Evolutionary conservation across 2,888 invertebrate genomes (phyloP), one percentile per base, ranked within the genome.

Genomic region (Ptychoptera contaminata): DNA sequence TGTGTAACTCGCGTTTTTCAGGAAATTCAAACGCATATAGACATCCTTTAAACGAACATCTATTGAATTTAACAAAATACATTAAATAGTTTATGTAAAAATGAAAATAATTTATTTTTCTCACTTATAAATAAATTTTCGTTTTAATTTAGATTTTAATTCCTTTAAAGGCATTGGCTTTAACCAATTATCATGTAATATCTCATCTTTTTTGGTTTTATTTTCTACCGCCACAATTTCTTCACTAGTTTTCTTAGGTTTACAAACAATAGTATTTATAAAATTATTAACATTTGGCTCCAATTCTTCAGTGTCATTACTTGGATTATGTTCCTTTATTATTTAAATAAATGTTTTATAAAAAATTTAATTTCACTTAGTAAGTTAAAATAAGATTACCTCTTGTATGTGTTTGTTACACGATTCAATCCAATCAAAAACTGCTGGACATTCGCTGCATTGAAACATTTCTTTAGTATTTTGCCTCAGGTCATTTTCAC

Each of bases 1-100:
- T 60, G 51, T 77, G 77, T 35, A 67, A 57, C 16, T 65, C 58
- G 53, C 70, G 60, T 43, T 64, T 60, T 1, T 63, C 61, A 1
- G 56, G 53, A 7, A 58, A 59, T 47, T 69, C 63, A 52, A 79
- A 76, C 53, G 72, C 69, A 45, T 71, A 68, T 5, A 61, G 57
- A 53, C 79, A 79, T 23, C 69, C 67, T 45, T 64, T 63, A 23
- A 70, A 58, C 2, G 67, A 58, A 55, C 77, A 78, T 48, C 74
- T 75, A 50, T 11, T 16, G 12, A 31, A 9, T 31, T 31, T 8
- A 32, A 30, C 3, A 38, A 38, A 29, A 12, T 10, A 14, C 8
- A 29, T 16, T 43, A 37, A 10, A 9, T 38, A 37, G 15, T 35
- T 37, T 42, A 37, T 37, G 30, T 29, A 42, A 4, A 32, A 11